Evolutionary conservation across 1,140 invertebrate species (phyloP), one percentile per base, ranked within the genome.

Genomic region (Diuraphis noxia): DNA sequence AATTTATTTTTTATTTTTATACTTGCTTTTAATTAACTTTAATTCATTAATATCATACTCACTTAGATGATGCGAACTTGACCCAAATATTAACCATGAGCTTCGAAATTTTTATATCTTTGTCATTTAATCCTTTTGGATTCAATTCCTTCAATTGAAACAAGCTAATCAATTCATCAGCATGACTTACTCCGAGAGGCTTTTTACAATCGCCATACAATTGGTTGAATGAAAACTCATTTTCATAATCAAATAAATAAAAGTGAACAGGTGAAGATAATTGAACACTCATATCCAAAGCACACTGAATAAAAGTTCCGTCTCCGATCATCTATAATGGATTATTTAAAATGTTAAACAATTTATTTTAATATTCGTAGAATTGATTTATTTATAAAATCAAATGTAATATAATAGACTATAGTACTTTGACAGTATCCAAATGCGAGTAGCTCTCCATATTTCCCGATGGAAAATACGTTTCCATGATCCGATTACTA

Each of bases 181-280:
- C 40, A 8, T 92, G 91, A 9, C 79, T 63, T 7, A 87, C 81
- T 52, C 81, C 91, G 5, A 87, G 30, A 36, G 52, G 2, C 7
- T 91, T 91, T 30, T 13, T 10, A 79, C 77, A 91, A 10, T 38
- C 30, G 8, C 89, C 89, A 23, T 52, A 91, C 3, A 52, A 1
- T n/a, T 52, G 25, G 17, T 91, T 91, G 21, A 91, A 82, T n/a
- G 89, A 38, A n/a, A 91, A 46, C 13, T 91, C 41, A 21, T 91
- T 81, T 91, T 82, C 0, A n/a, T 91, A 91, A 82, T 91, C 89
- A 23, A 91, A 91, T 13, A 91, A 46, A 52, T 91, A 91, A n/a
- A 82, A 52, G n/a, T 91, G 52, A 19, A 41, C 34, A 1, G 77
- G 77, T n/a, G 89, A 49, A 7, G 77, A 52, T 21, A 81, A 46